Percentiles rank a stretch among this genome's conserved stretches.
Conservation (phyloP, 2,797 vertebrate species). For the Gastrophryne carolinensis region DNA sequence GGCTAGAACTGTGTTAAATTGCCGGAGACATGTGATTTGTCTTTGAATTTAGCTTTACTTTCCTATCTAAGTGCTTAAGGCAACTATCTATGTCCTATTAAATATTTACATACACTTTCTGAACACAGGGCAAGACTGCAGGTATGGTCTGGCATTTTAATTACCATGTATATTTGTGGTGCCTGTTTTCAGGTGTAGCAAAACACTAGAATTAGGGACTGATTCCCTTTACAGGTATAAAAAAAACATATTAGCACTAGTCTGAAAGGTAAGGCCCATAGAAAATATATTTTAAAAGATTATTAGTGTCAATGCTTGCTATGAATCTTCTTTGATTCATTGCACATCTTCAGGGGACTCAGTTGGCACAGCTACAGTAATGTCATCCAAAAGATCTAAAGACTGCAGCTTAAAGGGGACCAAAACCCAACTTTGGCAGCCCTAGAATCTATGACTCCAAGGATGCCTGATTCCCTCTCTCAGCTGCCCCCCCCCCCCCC, state of each 20-base stretch:
- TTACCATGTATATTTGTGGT: background rate
- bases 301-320: background rate
- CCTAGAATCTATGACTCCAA: too few species aligned
- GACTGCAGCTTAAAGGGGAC: too few species aligned
- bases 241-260: background rate
- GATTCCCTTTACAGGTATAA: background rate
- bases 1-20: background rate
- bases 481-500: too few species aligned
- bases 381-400: too few species aligned
- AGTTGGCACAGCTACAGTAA: background rate
- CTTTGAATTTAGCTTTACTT: constrained; percentile 10
- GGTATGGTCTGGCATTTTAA: background rate
- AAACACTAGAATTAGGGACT: background rate
- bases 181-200: background rate
- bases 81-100: constrained; percentile 9
- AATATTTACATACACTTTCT: background rate
- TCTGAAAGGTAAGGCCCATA: background rate
- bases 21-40: constrained; percentile 6
- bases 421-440: too few species aligned
- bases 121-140: constrained; percentile 1
- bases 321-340: background rate
- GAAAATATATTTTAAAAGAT: background rate
- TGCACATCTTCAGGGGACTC: background rate
- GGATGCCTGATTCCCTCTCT: too few species aligned
- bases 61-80: background rate